These are phyloP conservation scores for Akabosia matsudoensis DNA, from an alignment of 1,140 invertebrate genomes.

Conservation along the genomic window DNA sequence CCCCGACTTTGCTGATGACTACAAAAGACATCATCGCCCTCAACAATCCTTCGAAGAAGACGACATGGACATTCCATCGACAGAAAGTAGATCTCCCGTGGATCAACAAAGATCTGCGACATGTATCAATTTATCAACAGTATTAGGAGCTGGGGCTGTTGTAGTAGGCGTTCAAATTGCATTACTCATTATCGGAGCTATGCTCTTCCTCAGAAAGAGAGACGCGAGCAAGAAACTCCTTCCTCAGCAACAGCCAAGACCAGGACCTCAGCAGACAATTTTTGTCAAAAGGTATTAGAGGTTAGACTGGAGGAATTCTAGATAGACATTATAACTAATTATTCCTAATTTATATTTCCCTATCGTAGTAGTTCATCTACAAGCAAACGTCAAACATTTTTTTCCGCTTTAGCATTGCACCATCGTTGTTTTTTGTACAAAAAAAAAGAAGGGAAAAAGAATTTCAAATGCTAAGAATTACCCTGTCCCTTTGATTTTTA, in stretches of 20 bases:
- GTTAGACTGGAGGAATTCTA: not conserved
- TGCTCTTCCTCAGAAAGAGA: constrained; percentile 42
- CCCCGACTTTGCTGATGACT: constrained; percentile 14
- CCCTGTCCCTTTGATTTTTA: not conserved
- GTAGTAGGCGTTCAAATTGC: constrained; percentile 47
- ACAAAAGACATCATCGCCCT: constrained; percentile 20
- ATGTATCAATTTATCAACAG: constrained; percentile 44
- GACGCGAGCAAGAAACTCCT: constrained; percentile 39
- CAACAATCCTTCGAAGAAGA: constrained; percentile 26
- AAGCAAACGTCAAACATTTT: not conserved
- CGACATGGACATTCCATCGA: constrained; percentile 29
- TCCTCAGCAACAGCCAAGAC: constrained; percentile 34
- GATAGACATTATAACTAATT: not conserved
- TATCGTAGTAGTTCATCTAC: not conserved
- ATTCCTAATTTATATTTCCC: too few species aligned
- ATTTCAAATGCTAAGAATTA: too few species aligned
- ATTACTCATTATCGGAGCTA: constrained; percentile 44
- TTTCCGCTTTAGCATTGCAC: too few species aligned
- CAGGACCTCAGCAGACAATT: constrained; percentile 45
- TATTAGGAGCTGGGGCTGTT: constrained; percentile 45
- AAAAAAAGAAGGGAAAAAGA: too few species aligned
- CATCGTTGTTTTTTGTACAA: too few species aligned
- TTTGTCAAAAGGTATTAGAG: constrained; percentile 45
- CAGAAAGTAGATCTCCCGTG: constrained; percentile 12
- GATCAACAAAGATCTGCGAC: constrained; percentile 30